Base-by-base conservation (phyloP, 2,797 vertebrate species). In the Astyanax mexicanus region DNA sequence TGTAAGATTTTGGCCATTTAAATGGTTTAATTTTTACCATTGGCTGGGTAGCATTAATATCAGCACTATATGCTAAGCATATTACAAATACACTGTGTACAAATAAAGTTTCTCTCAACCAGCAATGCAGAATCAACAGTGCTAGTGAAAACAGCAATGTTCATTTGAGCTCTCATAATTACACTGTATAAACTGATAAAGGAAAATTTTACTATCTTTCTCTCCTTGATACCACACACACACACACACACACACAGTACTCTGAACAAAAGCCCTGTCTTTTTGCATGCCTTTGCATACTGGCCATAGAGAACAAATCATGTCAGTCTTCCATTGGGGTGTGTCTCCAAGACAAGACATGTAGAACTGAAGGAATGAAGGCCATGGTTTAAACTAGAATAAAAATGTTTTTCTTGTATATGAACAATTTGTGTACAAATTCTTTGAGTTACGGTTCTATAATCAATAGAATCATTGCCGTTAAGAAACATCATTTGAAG, bases 231-330 rank as follows among this genome's bases (percentile, higher is more conserved):
- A 64, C n/a, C 4, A 2, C 7, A 11, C 60, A 23, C 12, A 21
- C 5, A 6, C 25, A 35, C 55, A 35, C n/a, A 60, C 37, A 42
- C 37, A 40, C 60, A 40, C 44, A 45, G 42, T 45, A 23, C 23
- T 9, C 5, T 32, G 29, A 45, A 29, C 40, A 65, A 65, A 44
- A 32, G 64, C 25, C 44, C 35, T n/a, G 17, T 38, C n/a, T 37
- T 61, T 61, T 61, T 61, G 57, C 57, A 66, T 47, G 64, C 35
- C 64, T 49, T 66, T 66, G 64, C 64, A 66, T 66, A 66, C 44
- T 47, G 42, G 25, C 40, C 15, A 17, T 27, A 32, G 29, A 32
- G n/a, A n/a, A 44, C 42, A 66, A 64, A 64, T 64, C 38, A 44
- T 44, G 61, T 27, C 61, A 64, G 23, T 57, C 61, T 44, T 38